Percentiles rank a stretch among this genome's conserved stretches.
phyloP scores from a whole-genome alignment of 2,113 vertebrate species.

The Mus musculus region DNA sequence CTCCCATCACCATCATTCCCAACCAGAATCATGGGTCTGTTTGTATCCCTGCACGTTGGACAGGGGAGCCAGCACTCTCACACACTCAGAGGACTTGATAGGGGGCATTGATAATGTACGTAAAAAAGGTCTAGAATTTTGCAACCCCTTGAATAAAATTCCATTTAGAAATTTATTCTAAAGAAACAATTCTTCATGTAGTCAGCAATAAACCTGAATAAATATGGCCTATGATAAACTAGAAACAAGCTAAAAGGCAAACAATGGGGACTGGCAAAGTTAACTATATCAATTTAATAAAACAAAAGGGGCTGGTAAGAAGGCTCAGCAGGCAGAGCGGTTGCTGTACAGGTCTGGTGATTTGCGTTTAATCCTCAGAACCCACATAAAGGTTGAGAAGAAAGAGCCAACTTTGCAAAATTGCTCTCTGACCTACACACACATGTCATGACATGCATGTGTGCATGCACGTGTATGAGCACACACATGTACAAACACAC shows the following conservation, averaged over 20 bases:
- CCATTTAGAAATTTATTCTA: not conserved
- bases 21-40: not conserved
- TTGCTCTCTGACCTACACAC: not conserved
- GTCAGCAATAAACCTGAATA: not conserved
- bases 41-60: not conserved
- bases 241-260: slow-evolving; percentile 35
- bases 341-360: too few relatives aligned
- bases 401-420: not conserved
- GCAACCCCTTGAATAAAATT: not conserved
- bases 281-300: slow-evolving; percentile 15
- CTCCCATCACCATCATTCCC: not conserved
- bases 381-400: not conserved
- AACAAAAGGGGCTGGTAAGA: not conserved
- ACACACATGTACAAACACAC: not conserved
- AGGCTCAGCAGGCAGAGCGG: not conserved
- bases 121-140: slow-evolving; percentile 19
- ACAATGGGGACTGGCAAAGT: not conserved
- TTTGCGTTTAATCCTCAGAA: not conserved
- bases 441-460: not conserved
- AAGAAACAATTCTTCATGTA: slow-evolving; percentile 3
- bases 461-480: not conserved
- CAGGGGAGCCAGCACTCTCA: not conserved
- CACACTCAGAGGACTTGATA: not conserved
- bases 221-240: not conserved
- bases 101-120: rapidly evolving